A percentile compares a stretch with the other conserved stretches of the same genome.
phyloP scores from a whole-genome alignment of 1,140 invertebrate genomes.

The Megalopta genalis region DNA sequence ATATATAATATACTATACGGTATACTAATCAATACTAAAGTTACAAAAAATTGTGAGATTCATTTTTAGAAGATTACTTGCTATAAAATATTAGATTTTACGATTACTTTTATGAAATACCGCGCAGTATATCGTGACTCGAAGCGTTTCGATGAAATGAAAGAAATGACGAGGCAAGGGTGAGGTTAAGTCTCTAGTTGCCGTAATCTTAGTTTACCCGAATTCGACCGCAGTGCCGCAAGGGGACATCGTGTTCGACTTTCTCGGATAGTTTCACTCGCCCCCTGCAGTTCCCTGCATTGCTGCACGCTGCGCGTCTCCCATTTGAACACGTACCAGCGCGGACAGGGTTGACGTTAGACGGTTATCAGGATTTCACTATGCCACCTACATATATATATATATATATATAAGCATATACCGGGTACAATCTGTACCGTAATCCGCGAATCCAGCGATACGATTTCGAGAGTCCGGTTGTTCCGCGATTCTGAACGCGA shows the following conservation, averaged over 20 bases:
- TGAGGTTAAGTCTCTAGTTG: background rate
- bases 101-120: no score
- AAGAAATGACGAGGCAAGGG: no score
- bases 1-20: no score
- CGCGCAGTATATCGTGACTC: no score
- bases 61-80: no score
- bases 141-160: no score
- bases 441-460: background rate
- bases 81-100: no score
- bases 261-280: conserved; percentile 30
- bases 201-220: background rate
- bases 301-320: background rate
- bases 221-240: background rate
- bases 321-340: background rate
- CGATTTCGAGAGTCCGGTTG: background rate
- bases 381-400: background rate
- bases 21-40: no score
- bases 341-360: conserved; percentile 13
- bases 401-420: conserved; percentile 9
- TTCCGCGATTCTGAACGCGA: background rate
- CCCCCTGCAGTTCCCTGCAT: background rate
- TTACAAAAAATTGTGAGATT: no score
- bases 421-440: background rate
- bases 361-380: conserved; percentile 33
- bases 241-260: conserved; percentile 7